These are phyloP conservation scores for Ormyrus thymus DNA, from an alignment of 2,888 invertebrate genomes.

Conservation along the genomic window DNA sequence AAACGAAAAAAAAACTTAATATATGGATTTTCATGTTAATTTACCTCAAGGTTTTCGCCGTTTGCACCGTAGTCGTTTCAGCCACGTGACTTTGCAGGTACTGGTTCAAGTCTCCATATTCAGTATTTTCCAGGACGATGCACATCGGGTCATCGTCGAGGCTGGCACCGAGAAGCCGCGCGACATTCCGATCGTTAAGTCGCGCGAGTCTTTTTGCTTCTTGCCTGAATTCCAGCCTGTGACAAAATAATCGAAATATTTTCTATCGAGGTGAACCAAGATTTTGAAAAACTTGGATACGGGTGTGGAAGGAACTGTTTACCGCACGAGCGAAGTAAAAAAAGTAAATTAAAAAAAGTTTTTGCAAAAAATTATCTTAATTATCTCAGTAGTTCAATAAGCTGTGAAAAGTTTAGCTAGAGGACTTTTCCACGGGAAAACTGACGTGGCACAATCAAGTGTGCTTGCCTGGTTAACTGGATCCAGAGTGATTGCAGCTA, in stretches of 20 bases:
- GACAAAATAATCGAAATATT: background rate
- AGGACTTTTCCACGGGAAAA: background rate
- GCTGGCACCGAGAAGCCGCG: conserved; percentile 84
- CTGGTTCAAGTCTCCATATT: conserved; percentile 89
- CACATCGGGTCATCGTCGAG: conserved; percentile 84
- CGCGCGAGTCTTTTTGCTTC: conserved; percentile 84
- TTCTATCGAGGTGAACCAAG: too few species aligned
- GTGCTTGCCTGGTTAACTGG: conserved; percentile 25
- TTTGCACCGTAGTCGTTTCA: conserved; percentile 81
- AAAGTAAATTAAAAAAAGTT: background rate
- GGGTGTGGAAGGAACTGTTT: too few species aligned
- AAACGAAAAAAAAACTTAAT: background rate
- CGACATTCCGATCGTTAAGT: conserved; percentile 84
- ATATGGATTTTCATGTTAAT: conserved; percentile 4
- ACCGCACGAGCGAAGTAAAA: too few species aligned
- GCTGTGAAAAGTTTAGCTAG: conserved; percentile 6
- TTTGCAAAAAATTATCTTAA: background rate
- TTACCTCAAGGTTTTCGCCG: conserved; percentile 84
- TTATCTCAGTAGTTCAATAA: conserved; percentile 8
- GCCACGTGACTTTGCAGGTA: conserved; percentile 88
- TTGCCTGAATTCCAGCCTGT: conserved; percentile 82
- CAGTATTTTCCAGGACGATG: conserved; percentile 86
- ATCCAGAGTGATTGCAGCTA: conserved; percentile 37
- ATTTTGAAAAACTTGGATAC: too few species aligned
- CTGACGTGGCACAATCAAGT: conserved; percentile 29